Evolutionary conservation across 1,140 invertebrate genomes (phyloP).

Genomic region (Drosophila ambigua): DNA sequence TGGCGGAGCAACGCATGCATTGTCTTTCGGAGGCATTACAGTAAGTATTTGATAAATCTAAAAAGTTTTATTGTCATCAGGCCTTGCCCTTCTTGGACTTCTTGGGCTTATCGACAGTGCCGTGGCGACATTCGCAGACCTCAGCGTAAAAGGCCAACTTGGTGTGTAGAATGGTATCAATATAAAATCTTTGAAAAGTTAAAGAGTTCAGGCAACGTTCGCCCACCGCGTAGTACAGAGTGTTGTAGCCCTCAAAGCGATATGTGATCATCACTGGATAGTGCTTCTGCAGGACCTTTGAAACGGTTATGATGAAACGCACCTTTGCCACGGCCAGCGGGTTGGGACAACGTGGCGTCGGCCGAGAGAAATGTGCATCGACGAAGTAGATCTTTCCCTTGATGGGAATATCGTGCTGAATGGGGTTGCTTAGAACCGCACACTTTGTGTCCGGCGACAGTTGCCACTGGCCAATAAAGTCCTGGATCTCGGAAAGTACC

Average conservation of each 20-base stretch:
- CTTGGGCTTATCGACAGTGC: constrained; percentile 54
- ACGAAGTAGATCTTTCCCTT: constrained; percentile 65
- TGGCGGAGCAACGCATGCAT: constrained; percentile 86
- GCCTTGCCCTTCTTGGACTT: constrained; percentile 5
- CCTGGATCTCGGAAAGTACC: constrained; percentile 48
- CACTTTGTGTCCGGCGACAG: constrained; percentile 67
- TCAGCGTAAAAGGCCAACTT: constrained; percentile 66
- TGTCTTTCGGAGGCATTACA: constrained; percentile 84
- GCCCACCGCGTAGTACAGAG: constrained; percentile 64
- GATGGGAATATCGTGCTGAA: constrained; percentile 37
- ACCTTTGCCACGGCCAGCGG: constrained; percentile 72
- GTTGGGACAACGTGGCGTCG: constrained; percentile 66
- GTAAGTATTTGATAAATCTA: constrained; percentile 49
- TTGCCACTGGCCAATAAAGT: constrained; percentile 59
- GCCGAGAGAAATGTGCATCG: constrained; percentile 73
- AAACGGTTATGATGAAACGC: constrained; percentile 64
- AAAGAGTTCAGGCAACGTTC: constrained; percentile 25
- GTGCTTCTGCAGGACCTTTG: constrained; percentile 37
- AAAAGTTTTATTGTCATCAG: background rate
- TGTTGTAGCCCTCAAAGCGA: constrained; percentile 69
- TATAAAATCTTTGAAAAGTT: constrained; percentile 66
- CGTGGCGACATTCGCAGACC: constrained; percentile 62
- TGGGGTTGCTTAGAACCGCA: constrained; percentile 55
- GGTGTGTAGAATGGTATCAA: constrained; percentile 66
- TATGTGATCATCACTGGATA: constrained; percentile 76